Evolutionary conservation across 2,113 vertebrate genomes (phyloP).

Genomic region (Edolisoma coerulescens): DNA sequence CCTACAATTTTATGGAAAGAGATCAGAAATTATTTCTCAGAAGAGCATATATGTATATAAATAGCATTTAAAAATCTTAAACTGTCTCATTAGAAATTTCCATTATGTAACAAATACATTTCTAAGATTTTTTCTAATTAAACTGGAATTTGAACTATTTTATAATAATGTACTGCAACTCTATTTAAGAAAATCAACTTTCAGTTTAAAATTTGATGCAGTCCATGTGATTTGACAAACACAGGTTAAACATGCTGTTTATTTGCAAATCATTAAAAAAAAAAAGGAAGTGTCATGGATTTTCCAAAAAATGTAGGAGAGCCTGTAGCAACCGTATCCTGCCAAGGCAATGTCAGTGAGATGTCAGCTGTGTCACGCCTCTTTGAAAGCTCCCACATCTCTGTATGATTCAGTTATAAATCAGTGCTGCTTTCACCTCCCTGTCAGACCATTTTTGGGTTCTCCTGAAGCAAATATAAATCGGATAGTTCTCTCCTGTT

Average conservation of each 20-base stretch:
- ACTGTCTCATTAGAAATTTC: neutral
- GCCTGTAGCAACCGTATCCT: neutral
- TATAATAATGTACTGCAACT: neutral
- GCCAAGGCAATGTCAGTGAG: accelerated
- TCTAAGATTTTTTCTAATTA: neutral
- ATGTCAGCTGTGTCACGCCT: neutral
- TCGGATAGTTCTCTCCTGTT: neutral
- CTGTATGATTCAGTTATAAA: neutral
- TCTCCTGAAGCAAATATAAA: neutral
- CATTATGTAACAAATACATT: accelerated
- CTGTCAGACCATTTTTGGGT: neutral
- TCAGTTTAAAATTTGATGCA: neutral
- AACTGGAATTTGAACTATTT: neutral
- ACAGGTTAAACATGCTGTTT: neutral
- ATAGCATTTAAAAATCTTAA: neutral
- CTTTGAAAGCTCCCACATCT: neutral
- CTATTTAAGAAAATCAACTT: neutral
- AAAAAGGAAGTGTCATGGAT: neutral
- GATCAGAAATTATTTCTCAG: neutral
- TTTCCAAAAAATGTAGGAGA: neutral
- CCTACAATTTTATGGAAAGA: neutral
- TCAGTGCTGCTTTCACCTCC: neutral
- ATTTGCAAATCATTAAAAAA: neutral
- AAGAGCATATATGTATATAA: accelerated
- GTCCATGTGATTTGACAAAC: neutral